Conservation (phyloP, 2,888 invertebrate species). For the Fabriciana adippe region DNA sequence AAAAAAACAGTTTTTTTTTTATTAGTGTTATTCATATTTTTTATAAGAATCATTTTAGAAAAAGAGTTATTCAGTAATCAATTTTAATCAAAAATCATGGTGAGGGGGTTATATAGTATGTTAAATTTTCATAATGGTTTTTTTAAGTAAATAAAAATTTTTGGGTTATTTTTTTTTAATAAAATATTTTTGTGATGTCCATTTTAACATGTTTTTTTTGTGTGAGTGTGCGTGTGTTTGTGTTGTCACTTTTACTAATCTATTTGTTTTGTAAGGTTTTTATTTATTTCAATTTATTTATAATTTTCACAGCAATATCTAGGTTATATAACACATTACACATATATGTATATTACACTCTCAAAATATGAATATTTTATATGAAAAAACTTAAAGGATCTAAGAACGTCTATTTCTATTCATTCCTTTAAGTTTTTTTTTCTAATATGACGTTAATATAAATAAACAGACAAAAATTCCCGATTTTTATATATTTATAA, state of each 20-base stretch:
- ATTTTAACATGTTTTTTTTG: conserved; percentile 24
- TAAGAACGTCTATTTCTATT: too few relatives aligned
- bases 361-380: too few relatives aligned
- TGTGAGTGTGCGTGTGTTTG: conserved; percentile 27
- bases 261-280: conserved; percentile 18
- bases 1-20: too few relatives aligned
- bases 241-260: conserved; percentile 35
- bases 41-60: too few relatives aligned
- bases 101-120: neutral
- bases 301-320: conserved; percentile 11
- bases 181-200: conserved; percentile 26
- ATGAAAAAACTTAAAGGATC: too few relatives aligned
- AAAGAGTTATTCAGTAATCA: too few relatives aligned
- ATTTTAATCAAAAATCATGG: too few relatives aligned
- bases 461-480: neutral
- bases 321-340: neutral
- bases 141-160: neutral
- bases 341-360: neutral
- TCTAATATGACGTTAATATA: neutral
- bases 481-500: neutral
- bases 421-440: too few relatives aligned
- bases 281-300: conserved; percentile 12
- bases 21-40: too few relatives aligned
- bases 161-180: neutral
- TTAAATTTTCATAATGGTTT: neutral